A percentile compares a stretch with the other conserved stretches of the same genome.
Conservation (phyloP, 2,113 vertebrate species). For the Macaca mulatta region DNA sequence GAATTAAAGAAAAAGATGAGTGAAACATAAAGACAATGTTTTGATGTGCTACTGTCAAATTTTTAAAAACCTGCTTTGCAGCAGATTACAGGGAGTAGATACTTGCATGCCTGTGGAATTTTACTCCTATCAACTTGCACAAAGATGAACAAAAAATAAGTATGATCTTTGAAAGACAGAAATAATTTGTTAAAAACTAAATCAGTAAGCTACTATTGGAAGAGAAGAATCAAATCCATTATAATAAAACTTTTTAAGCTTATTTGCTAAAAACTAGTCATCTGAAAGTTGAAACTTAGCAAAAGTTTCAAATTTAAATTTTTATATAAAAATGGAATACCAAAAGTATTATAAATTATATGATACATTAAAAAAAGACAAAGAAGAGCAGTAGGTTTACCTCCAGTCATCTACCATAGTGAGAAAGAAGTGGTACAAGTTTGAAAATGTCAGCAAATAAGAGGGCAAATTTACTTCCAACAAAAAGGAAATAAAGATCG, state of each 20-base stretch:
- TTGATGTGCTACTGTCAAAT: neutral
- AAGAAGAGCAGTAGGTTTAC: neutral
- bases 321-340: neutral
- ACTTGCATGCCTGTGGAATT: neutral
- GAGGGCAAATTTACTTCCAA: neutral
- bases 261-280: neutral
- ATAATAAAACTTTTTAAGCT: neutral
- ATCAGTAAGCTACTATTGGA: neutral
- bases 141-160: neutral
- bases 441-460: neutral
- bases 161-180: slow-evolving; percentile 11
- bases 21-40: neutral
- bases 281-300: neutral
- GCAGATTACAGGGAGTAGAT: neutral
- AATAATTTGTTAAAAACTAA: neutral
- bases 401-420: neutral
- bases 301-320: slow-evolving; percentile 2
- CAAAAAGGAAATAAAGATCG: neutral
- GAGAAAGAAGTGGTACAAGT: neutral
- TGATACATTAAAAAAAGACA: neutral
- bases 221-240: slow-evolving; percentile 1
- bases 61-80: neutral
- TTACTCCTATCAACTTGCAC: neutral
- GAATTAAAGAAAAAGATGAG: neutral
- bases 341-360: neutral